These are phyloP conservation scores for Pagrus major DNA, from an alignment of 2,113 vertebrate species.

Conservation along the genomic window DNA sequence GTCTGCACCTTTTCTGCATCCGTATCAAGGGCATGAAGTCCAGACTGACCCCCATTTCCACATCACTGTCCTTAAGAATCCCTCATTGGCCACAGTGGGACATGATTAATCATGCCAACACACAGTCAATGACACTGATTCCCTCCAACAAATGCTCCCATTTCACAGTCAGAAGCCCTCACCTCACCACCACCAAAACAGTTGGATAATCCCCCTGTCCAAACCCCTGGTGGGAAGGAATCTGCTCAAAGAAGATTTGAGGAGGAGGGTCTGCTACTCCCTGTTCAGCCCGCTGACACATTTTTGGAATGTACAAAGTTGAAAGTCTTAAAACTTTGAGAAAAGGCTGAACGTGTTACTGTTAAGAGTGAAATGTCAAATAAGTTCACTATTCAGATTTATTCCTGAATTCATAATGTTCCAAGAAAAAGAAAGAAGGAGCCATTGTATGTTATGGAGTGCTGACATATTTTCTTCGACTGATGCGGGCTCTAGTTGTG, in stretches of 20 bases:
- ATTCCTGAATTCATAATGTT: constrained; percentile 24
- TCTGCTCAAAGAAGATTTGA: constrained; percentile 58
- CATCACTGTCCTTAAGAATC: constrained; percentile 14
- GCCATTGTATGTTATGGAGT: not conserved
- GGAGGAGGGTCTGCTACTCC: constrained; percentile 27
- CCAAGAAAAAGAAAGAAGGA: constrained; percentile 29
- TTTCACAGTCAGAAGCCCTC: constrained; percentile 39
- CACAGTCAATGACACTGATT: constrained; percentile 63
- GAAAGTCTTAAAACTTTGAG: not conserved
- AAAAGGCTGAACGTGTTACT: constrained; percentile 26
- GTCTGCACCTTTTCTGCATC: not conserved
- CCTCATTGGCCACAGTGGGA: constrained; percentile 35
- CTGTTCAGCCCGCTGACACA: constrained; percentile 17
- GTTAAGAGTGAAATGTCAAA: constrained; percentile 43
- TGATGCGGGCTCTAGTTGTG: not conserved
- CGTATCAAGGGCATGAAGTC: constrained; percentile 21
- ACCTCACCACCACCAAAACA: constrained; percentile 39
- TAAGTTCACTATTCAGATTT: constrained; percentile 28
- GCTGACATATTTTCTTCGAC: constrained; percentile 19
- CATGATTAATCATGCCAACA: constrained; percentile 26
- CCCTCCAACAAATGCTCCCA: constrained; percentile 60
- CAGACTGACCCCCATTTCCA: constrained; percentile 28
- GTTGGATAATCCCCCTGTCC: constrained; percentile 47
- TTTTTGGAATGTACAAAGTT: constrained; percentile 22
- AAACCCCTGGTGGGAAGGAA: constrained; percentile 63